Evolutionary conservation across 2,797 vertebrate species (phyloP), one percentile per base, ranked within the genome.

Genomic region (Zalophus californianus): DNA sequence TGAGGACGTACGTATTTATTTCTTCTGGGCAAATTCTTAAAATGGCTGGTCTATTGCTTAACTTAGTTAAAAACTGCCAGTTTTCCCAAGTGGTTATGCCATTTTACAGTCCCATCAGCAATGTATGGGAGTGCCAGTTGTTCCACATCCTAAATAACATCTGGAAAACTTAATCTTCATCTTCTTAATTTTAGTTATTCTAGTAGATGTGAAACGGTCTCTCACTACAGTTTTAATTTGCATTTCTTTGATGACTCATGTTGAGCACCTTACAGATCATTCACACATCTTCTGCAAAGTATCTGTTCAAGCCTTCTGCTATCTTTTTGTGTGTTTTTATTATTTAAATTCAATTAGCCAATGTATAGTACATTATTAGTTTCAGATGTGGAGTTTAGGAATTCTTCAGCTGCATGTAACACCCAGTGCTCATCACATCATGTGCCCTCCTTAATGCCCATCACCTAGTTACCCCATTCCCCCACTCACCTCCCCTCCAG

Each of bases 11-110:
- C 48, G 11, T 2, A 38, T 68, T 94, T 20, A 38, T 73, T 91
- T 75, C 48, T 96, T 29, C 27, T 75, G 75, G n/a, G 21, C 32
- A 86, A 91, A 94, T 73, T 95, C 15, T 44, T 35, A 89, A 50
- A 75, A 90, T 78, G 13, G 21, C 15, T 91, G 58, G 35, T 29
- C 13, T 86, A 90, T 56, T 58, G 1, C 73, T 70, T 66, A 77
- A 60, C 38, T 78, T 83, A 66, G 58, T 92, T 86, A 38, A 86
- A 95, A 91, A 62, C 32, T 75, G 2, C 4, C 48, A 89, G 23
- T 41, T 90, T 94, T 73, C 54, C 58, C 62, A 85, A 80, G 35
- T 56, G 13, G 1, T n/a, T 68, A 12, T 27, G 68, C 27, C 7
- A 56, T 93, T 60, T 90, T 48, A 83, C 16, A 86, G 18, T 93